These are phyloP conservation scores for Hydropotes inermis DNA, from an alignment of 2,113 vertebrate genomes.

Conservation along the genomic window DNA sequence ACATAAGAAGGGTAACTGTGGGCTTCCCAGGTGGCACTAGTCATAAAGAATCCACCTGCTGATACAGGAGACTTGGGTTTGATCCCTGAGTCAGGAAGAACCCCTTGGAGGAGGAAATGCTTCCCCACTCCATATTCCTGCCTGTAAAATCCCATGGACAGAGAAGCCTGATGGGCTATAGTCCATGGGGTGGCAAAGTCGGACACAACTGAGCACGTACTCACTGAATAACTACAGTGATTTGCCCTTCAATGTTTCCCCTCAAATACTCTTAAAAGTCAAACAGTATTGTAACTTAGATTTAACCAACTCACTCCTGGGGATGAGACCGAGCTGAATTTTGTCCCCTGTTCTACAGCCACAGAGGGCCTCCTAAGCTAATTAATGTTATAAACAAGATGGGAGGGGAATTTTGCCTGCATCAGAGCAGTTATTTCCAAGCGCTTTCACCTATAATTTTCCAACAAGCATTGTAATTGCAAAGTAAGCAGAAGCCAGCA, in stretches of 20 bases:
- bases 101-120: not conserved
- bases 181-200: not conserved
- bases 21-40: not conserved
- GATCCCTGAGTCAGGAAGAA: not conserved
- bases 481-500: conserved; percentile 48
- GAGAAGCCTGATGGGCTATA: not conserved
- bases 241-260: conserved; percentile 8
- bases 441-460: conserved; percentile 28
- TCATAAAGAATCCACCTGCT: fast-evolving
- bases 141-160: not conserved
- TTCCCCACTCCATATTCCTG: not conserved
- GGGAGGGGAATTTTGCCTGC: conserved; percentile 42
- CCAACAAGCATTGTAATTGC: conserved; percentile 42
- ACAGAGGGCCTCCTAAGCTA: conserved; percentile 32
- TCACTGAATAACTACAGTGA: not conserved
- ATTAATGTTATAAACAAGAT: conserved; percentile 60
- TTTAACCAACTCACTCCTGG: conserved; percentile 1
- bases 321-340: conserved; percentile 7
- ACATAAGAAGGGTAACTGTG: not conserved
- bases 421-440: conserved; percentile 53
- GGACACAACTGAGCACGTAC: fast-evolving
- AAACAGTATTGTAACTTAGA: not conserved
- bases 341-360: not conserved
- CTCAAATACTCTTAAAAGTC: not conserved
- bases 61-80: not conserved